Conservation (phyloP, 1,140 invertebrate species). For the Dryas iulia region DNA sequence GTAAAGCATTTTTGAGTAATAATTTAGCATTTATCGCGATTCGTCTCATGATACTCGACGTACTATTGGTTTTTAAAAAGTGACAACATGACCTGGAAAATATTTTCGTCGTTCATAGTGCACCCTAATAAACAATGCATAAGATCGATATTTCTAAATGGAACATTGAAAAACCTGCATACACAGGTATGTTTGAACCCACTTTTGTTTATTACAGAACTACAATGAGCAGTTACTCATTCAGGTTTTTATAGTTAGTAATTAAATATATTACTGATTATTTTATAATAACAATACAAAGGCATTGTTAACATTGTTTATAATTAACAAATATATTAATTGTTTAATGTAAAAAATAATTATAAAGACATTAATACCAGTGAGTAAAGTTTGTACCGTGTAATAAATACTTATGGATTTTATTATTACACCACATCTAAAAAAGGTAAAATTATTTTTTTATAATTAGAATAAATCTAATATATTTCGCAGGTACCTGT, state of each 20-base stretch:
- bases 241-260: no score
- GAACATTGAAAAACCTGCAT: conserved; percentile 35
- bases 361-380: not conserved
- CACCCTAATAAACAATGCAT: conserved; percentile 30
- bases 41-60: not conserved
- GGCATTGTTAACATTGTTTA: no score
- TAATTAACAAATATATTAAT: not conserved
- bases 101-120: conserved; percentile 36
- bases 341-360: not conserved
- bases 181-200: conserved; percentile 21
- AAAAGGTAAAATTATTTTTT: no score
- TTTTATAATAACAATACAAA: no score
- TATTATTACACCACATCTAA: no score
- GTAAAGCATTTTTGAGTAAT: not conserved
- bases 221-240: no score
- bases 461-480: not conserved
- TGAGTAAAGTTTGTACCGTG: not conserved
- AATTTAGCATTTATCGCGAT: not conserved
- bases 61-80: not conserved
- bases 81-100: conserved; percentile 38
- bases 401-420: no score
- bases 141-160: conserved; percentile 30
- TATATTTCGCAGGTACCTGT: conserved; percentile 51
- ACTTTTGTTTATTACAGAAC: not conserved
- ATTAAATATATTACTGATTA: no score